Evolutionary conservation across 2,797 vertebrate species (phyloP).

Genomic region (Clarias laeviceps): DNA sequence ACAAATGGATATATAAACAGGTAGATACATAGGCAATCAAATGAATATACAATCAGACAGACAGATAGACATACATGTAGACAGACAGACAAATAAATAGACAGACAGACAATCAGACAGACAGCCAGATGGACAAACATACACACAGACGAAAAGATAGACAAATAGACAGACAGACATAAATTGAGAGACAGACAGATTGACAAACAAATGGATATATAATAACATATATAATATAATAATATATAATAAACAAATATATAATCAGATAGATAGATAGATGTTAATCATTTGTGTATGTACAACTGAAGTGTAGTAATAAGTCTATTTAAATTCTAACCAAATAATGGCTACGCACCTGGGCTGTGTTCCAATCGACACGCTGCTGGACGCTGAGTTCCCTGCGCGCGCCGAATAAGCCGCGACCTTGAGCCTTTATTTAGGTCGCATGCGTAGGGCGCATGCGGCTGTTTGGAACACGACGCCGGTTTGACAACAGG

Average conservation of each 20-base stretch:
- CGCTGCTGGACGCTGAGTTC: not conserved
- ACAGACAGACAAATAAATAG: not conserved
- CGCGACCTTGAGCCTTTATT: not conserved
- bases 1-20: not conserved
- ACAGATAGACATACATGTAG: not conserved
- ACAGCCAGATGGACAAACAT: not conserved
- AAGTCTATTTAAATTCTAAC: not conserved
- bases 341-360: not conserved
- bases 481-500: slow-evolving; percentile 31
- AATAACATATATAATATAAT: not conserved
- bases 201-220: not conserved
- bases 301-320: not conserved
- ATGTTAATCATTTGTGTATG: not conserved
- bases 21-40: no score
- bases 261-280: not conserved
- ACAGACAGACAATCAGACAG: not conserved
- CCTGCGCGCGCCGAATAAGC: not conserved
- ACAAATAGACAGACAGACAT: not conserved
- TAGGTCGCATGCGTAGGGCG: slow-evolving; percentile 5
- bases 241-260: not conserved
- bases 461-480: not conserved
- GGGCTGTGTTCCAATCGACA: slow-evolving; percentile 1
- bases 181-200: not conserved
- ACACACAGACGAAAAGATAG: not conserved
- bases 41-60: no score